phyloP scores from a whole-genome alignment of 2,797 vertebrate genomes.

The Neosilurus hyrtlii region DNA sequence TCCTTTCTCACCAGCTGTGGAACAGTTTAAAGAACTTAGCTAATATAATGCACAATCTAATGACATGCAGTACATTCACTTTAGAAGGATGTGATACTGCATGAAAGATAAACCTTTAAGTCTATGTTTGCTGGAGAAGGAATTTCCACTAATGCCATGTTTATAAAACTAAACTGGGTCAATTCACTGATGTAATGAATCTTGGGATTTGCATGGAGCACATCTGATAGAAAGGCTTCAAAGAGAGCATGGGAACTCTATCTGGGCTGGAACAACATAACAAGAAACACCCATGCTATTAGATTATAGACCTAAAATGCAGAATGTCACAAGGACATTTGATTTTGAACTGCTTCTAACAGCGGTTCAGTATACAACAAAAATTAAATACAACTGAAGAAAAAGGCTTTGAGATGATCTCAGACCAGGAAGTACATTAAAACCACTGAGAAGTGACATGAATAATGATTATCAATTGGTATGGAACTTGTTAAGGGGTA shows the following conservation, averaged over 20 bases:
- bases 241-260: neutral
- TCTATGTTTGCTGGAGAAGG: neutral
- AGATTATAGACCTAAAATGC: neutral
- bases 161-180: neutral
- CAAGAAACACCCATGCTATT: neutral
- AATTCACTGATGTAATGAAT: neutral
- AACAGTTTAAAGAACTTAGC: neutral
- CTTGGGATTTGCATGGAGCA: too few relatives aligned
- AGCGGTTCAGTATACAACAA: neutral
- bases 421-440: too few relatives aligned
- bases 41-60: neutral
- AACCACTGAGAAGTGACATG: too few relatives aligned
- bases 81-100: neutral
- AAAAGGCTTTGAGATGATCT: neutral
- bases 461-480: too few relatives aligned
- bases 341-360: neutral
- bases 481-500: too few relatives aligned
- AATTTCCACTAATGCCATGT: neutral
- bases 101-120: neutral
- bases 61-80: neutral
- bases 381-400: neutral
- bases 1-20: neutral
- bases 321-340: neutral
- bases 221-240: neutral
- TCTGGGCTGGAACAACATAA: neutral